These are phyloP conservation scores for Oopsacas minuta DNA, from an alignment of 37 sponge, comb jelly and placozoan species.

Conservation along the genomic window DNA sequence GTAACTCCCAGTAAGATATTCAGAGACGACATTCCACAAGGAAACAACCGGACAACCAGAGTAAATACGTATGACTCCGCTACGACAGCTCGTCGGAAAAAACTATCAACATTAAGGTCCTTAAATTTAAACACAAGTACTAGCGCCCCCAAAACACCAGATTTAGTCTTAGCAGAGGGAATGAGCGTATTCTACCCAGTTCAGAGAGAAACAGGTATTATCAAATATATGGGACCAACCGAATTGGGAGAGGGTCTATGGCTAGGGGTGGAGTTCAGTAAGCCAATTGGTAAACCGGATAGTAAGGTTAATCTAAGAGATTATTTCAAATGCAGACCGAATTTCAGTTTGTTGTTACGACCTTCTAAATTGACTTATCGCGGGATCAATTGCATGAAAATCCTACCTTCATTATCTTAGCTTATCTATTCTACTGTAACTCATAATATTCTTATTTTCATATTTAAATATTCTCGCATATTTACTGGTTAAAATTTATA, in stretches of 20 bases:
- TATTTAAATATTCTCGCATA: no score
- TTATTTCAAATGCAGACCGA: slow-evolving; percentile 81
- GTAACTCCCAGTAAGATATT: background rate
- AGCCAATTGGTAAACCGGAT: slow-evolving; percentile 78
- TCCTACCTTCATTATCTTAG: slow-evolving; percentile 2
- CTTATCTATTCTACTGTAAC: no score
- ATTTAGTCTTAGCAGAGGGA: slow-evolving; percentile 30
- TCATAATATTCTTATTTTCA: no score
- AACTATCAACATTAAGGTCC: background rate
- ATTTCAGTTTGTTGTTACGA: slow-evolving; percentile 60
- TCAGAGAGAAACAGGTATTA: slow-evolving; percentile 54
- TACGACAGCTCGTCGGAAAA: background rate
- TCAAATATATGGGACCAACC: slow-evolving; percentile 62
- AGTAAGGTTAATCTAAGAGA: slow-evolving; percentile 68
- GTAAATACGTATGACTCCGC: background rate
- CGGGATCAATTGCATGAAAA: slow-evolving; percentile 68
- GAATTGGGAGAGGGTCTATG: slow-evolving; percentile 78
- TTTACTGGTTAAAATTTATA: no score
- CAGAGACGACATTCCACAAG: background rate
- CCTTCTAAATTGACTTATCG: slow-evolving; percentile 67
- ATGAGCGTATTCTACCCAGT: slow-evolving; percentile 58
- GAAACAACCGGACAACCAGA: background rate
- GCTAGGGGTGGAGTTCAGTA: slow-evolving; percentile 78
- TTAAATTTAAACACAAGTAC: background rate
- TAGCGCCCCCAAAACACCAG: background rate